phyloP scores from a whole-genome alignment of 2,113 vertebrate genomes.

The Neogobius melanostomus region DNA sequence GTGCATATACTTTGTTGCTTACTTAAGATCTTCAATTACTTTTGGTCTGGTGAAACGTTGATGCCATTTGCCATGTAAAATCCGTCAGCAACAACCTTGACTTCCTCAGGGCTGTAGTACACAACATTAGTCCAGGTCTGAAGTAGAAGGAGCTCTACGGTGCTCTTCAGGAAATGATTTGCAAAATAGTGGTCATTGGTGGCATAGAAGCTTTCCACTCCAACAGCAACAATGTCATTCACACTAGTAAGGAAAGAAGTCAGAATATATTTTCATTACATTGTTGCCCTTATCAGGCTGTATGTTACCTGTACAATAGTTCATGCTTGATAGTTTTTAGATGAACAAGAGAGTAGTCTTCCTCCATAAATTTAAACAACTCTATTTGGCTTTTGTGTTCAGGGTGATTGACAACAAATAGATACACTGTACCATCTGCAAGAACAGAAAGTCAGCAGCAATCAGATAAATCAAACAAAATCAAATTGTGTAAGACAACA shows the following conservation, averaged over 20 bases:
- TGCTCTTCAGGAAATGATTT: slow-evolving; percentile 25
- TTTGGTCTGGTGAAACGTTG: slow-evolving; percentile 83
- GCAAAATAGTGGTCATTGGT: slow-evolving; percentile 90
- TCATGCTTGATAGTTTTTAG: slow-evolving; percentile 87
- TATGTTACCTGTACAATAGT: slow-evolving; percentile 83
- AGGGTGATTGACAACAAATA: slow-evolving; percentile 92
- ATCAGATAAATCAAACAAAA: background rate
- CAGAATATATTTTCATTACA: background rate
- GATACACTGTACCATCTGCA: slow-evolving; percentile 82
- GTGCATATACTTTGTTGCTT: background rate
- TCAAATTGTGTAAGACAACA: background rate
- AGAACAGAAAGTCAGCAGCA: slow-evolving; percentile 8
- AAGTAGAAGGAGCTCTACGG: slow-evolving; percentile 74
- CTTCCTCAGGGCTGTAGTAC: slow-evolving; percentile 87
- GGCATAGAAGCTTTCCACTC: slow-evolving; percentile 88
- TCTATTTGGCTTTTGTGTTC: slow-evolving; percentile 83
- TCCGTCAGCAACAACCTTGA: slow-evolving; percentile 84
- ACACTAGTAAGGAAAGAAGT: slow-evolving; percentile 75
- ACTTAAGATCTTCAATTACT: slow-evolving; percentile 61
- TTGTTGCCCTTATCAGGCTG: background rate
- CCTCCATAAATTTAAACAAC: slow-evolving; percentile 84
- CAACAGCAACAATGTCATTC: slow-evolving; percentile 89
- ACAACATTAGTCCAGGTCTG: slow-evolving; percentile 82
- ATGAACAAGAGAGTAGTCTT: slow-evolving; percentile 81
- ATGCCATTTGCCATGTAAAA: slow-evolving; percentile 88